Conservation (phyloP, 2,797 vertebrate species). For the Hybognathus amarus region DNA sequence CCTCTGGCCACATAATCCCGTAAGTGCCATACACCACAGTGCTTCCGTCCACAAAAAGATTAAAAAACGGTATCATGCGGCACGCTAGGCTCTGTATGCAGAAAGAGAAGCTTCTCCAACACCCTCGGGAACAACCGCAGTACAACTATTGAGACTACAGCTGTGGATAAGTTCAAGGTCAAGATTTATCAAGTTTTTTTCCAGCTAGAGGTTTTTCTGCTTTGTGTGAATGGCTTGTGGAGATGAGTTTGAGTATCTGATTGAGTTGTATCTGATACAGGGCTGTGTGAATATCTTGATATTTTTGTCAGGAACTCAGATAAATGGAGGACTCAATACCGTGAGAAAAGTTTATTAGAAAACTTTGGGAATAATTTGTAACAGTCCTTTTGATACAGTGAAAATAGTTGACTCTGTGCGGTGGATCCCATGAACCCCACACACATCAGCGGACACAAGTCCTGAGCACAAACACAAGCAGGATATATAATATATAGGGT, state of each 20-base stretch:
- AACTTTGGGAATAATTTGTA: no score
- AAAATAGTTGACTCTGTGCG: no score
- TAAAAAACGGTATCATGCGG: neutral
- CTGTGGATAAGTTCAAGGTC: constrained; percentile 2
- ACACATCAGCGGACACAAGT: no score
- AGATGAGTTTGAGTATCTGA: neutral
- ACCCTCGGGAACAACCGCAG: neutral
- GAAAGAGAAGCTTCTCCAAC: neutral
- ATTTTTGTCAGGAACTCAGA: no score
- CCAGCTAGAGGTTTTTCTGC: neutral
- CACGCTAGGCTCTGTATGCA: constrained; percentile 6
- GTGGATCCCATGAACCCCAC: no score
- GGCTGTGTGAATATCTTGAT: neutral
- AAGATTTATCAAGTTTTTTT: neutral
- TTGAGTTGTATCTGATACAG: neutral
- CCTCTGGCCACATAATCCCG: constrained; percentile 12
- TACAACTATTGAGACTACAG: neutral
- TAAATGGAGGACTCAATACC: no score
- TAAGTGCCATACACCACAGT: constrained; percentile 21
- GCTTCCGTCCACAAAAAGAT: constrained; percentile 40
- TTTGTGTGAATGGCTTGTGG: neutral
- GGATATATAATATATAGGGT: no score
- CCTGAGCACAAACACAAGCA: no score
- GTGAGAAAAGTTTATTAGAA: no score
- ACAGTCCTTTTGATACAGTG: no score